A percentile compares a stretch with the other conserved stretches of the same genome.
These are phyloP conservation scores for Ctenopoma multispine DNA, from an alignment of 2,797 vertebrate species.

Conservation along the genomic window DNA sequence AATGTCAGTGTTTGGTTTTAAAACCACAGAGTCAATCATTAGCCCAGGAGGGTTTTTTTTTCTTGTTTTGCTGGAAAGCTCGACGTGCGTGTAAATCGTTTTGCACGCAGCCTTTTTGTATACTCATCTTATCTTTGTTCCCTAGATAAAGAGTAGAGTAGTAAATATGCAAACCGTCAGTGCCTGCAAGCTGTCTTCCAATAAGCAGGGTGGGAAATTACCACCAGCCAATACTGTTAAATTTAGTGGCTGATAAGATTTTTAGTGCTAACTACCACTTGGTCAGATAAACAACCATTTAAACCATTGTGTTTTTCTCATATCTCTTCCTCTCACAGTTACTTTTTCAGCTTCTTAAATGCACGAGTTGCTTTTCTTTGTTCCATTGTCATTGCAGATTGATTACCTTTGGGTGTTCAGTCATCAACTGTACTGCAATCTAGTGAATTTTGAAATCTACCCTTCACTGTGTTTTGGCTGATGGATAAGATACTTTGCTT, in stretches of 20 bases:
- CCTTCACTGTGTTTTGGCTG: neutral
- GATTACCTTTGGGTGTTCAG: no score
- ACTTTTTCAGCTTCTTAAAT: neutral
- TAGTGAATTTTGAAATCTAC: neutral
- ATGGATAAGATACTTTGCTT: slow-evolving; percentile 7
- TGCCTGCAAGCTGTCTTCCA: slow-evolving; percentile 74
- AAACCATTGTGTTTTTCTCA: neutral
- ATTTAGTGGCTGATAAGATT: slow-evolving; percentile 22
- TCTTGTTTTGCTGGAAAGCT: slow-evolving; percentile 55
- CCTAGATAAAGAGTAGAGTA: slow-evolving; percentile 66
- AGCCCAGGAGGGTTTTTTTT: slow-evolving; percentile 25
- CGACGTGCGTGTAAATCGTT: slow-evolving; percentile 49
- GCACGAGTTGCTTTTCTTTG: neutral
- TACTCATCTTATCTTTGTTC: slow-evolving; percentile 77
- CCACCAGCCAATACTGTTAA: slow-evolving; percentile 31
- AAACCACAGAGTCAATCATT: slow-evolving; percentile 68
- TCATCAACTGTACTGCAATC: neutral
- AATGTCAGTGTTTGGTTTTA: slow-evolving; percentile 44
- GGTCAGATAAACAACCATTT: neutral
- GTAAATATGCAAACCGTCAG: slow-evolving; percentile 71
- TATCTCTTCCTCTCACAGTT: neutral
- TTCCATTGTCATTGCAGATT: neutral
- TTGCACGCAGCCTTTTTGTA: slow-evolving; percentile 55
- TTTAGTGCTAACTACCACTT: slow-evolving; percentile 8
- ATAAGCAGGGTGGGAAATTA: slow-evolving; percentile 47